Conservation (phyloP, 2,113 vertebrate species). For the Rynchops niger region DNA sequence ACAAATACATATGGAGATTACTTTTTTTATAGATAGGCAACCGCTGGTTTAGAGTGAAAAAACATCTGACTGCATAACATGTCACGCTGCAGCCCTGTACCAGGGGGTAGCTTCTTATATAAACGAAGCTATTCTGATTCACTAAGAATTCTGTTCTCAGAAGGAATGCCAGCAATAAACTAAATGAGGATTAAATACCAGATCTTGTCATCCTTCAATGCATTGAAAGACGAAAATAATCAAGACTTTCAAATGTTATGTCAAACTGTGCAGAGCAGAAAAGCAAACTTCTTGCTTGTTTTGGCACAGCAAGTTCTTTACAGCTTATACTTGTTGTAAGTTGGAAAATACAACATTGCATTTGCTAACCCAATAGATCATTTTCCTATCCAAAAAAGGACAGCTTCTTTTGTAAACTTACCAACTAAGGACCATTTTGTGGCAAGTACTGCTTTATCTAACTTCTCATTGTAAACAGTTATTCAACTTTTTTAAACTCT, state of each 20-base stretch:
- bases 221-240: conserved; percentile 35
- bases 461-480: background rate
- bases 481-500: background rate
- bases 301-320: conserved; percentile 18
- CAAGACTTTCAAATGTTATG: conserved; percentile 8
- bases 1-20: background rate
- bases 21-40: background rate
- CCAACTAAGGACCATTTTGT: background rate
- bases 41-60: background rate
- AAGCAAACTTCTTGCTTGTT: conserved; percentile 39
- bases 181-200: conserved; percentile 2
- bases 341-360: conserved; percentile 11
- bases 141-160: background rate
- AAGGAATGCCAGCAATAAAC: conserved; percentile 31
- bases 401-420: background rate
- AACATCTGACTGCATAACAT: background rate
- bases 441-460: conserved; percentile 4
- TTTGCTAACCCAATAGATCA: conserved; percentile 41
- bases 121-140: background rate
- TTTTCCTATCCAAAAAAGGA: conserved; percentile 76
- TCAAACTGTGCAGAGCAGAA: background rate
- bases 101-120: background rate
- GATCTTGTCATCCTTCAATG: background rate
- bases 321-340: background rate
- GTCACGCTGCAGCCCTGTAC: background rate